A percentile compares a stretch with the other conserved stretches of the same genome.
Evolutionary conservation across 2,797 vertebrate species (phyloP).

Genomic region (Falco cherrug): DNA sequence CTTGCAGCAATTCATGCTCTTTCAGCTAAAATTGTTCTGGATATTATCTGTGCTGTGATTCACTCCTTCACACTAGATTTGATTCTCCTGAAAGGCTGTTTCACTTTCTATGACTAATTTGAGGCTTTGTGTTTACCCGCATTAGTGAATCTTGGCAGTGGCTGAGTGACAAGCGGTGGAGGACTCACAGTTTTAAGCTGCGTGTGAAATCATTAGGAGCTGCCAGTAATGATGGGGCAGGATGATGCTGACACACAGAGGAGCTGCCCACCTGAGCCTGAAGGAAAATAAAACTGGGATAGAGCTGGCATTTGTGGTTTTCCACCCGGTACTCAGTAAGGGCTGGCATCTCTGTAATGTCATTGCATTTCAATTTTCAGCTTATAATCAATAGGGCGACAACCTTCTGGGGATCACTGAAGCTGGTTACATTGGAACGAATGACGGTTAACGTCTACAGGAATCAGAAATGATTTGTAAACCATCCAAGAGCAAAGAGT

Average conservation of each 20-base stretch:
- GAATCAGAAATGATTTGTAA: not conserved
- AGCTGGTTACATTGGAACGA: not conserved
- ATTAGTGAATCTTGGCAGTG: rapidly evolving
- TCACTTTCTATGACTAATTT: not conserved
- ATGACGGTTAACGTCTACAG: not conserved
- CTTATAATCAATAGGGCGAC: not conserved
- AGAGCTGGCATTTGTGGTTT: rapidly evolving
- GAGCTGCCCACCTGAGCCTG: not conserved
- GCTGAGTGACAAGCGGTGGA: not conserved
- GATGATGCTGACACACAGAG: rapidly evolving
- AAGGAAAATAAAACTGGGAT: not conserved
- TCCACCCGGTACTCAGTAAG: not conserved
- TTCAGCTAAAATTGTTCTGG: not conserved
- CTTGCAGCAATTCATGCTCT: not conserved
- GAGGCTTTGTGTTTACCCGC: not conserved
- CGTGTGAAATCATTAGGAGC: not conserved
- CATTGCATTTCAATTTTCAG: not conserved
- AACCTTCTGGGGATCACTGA: not conserved
- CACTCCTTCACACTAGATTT: not conserved
- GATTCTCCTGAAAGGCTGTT: not conserved
- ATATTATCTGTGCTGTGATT: not conserved
- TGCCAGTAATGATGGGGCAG: not conserved
- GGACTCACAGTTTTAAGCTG: not conserved
- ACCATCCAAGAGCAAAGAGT: not conserved
- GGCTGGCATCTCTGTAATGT: rapidly evolving